These are phyloP conservation scores for Chaenogobius annularis DNA, from an alignment of 2,113 vertebrate genomes.

Conservation along the genomic window DNA sequence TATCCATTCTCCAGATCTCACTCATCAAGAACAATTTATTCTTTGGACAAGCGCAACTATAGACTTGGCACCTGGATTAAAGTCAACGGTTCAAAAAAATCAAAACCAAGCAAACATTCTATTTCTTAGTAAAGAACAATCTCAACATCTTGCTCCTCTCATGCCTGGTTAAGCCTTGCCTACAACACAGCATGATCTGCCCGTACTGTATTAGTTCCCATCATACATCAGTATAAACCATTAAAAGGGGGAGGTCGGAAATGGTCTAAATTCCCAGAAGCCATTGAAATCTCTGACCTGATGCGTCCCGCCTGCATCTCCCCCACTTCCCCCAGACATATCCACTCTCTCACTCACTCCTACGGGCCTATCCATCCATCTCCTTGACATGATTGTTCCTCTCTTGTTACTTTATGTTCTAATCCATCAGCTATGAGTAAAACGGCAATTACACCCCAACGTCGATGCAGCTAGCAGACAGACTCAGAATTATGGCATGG, in stretches of 20 bases:
- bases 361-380: constrained; percentile 71
- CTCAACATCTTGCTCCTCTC: neutral
- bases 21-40: neutral
- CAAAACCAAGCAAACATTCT: neutral
- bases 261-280: constrained; percentile 72
- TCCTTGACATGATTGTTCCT: constrained; percentile 83
- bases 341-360: constrained; percentile 30
- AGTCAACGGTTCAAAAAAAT: neutral
- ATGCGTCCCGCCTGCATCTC: constrained; percentile 64
- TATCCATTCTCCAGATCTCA: neutral
- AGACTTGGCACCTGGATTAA: neutral
- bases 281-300: constrained; percentile 66
- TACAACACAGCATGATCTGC: neutral
- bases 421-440: constrained; percentile 86
- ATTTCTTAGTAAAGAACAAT: neutral
- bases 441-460: constrained; percentile 85
- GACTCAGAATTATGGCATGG: constrained; percentile 81
- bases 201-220: constrained; percentile 31
- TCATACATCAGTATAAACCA: constrained; percentile 51
- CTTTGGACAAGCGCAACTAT: neutral
- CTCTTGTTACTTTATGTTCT: constrained; percentile 87
- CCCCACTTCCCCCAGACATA: constrained; percentile 12
- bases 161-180: neutral
- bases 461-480: constrained; percentile 78
- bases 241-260: constrained; percentile 40